Evolutionary conservation across 2,888 invertebrate genomes (phyloP), one percentile per base, ranked within the genome.

Genomic region (Phoronis australis): DNA sequence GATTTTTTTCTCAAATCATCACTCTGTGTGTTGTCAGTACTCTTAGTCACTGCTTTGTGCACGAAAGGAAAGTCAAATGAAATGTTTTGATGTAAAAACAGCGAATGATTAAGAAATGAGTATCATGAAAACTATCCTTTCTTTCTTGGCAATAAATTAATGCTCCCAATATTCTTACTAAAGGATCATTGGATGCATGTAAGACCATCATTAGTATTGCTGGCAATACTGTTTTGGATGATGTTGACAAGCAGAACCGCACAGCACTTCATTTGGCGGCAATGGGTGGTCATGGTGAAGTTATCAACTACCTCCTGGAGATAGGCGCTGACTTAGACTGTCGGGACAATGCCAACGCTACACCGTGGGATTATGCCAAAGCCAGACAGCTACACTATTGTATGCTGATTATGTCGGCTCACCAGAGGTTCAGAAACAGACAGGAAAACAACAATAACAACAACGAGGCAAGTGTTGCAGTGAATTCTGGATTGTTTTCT

Each of bases 241-340:
- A 72, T 45, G 46, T 61, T 15, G 76, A 76, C 50, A 59, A 56
- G 43, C 61, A 68, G 39, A 66, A 69, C 25, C 57, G 74, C 25
- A 72, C 73, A 6, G 68, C 75, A 1, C 64, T 77, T 4, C 74
- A 73, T 55, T 56, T 75, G 38, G 74, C 76, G 5, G 66, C 71
- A 12, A 67, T 75, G 26, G 69, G 73, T 4, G 77, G 77, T n/a
- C 76, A 77, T 56, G 76, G 75, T 0, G 74, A 75, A 55, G 66
- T 73, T 22, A 66, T 75, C 48, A 77, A 77, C 56, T 73, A 62
- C 46, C 60, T 77, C 4, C 60, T 77, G 43, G 71, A 75, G 31
- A 61, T 68, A 50, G 68, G 59, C 75, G 75, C 68, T 51, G 72
- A 74, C 49, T 54, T 73, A 21, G 61, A 64, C 37, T 57, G 55